Evolutionary conservation across 2,113 vertebrate genomes (phyloP).

Genomic region (Tretioscincus oriximinensis): DNA sequence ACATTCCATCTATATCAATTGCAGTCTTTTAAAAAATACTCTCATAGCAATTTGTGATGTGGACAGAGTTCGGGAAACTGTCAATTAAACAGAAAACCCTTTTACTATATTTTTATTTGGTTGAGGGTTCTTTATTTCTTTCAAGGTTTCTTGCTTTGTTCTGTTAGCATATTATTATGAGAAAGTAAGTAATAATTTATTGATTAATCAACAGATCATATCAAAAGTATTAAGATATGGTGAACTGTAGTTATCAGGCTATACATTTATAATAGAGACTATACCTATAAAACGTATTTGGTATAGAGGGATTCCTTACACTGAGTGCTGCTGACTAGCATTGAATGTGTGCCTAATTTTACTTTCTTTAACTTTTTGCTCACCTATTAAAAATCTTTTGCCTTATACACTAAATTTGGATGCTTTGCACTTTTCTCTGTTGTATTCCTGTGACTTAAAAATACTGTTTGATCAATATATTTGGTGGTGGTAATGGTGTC

Average conservation of each 20-base stretch:
- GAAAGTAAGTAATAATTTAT: neutral
- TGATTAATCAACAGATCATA: no score
- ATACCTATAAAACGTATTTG: neutral
- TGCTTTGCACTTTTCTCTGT: constrained; percentile 54
- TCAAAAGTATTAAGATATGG: neutral
- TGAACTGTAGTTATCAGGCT: neutral
- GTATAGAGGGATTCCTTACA: constrained; percentile 28
- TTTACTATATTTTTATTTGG: neutral
- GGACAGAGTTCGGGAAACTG: neutral
- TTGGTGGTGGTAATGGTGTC: neutral
- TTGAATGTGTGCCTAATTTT: constrained; percentile 62
- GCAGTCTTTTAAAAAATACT: neutral
- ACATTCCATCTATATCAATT: neutral
- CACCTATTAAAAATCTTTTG: constrained; percentile 16
- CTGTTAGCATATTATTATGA: neutral
- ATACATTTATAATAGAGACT: no score
- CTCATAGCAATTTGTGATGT: constrained; percentile 15
- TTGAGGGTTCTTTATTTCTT: neutral
- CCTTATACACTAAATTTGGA: constrained; percentile 43
- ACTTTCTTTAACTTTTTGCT: constrained; percentile 28
- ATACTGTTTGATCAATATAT: neutral
- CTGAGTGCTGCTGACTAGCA: constrained; percentile 17
- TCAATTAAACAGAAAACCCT: neutral
- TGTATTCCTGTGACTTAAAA: constrained; percentile 37
- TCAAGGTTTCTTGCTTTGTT: neutral